These are phyloP conservation scores for Benthosema pterotum DNA, from an alignment of 2,797 vertebrate genomes.

Conservation along the genomic window DNA sequence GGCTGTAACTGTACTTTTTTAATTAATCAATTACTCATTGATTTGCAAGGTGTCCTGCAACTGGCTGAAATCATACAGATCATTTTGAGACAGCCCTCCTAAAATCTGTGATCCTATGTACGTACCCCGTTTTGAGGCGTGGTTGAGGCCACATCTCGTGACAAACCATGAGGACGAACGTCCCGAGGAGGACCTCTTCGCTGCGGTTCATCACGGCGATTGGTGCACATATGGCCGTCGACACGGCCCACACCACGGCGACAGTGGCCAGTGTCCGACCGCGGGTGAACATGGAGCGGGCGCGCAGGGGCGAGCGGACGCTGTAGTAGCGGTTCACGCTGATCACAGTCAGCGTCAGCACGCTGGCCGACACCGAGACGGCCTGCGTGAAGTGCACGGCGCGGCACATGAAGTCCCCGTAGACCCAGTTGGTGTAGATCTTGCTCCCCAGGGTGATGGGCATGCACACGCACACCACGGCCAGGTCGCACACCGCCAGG, in stretches of 20 bases:
- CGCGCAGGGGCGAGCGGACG: constrained; percentile 86
- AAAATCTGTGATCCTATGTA: constrained; percentile 13
- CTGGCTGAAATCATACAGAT: too few species aligned
- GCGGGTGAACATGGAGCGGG: constrained; percentile 89
- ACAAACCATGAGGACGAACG: constrained; percentile 86
- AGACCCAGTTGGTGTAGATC: constrained; percentile 92
- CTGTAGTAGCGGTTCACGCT: constrained; percentile 92
- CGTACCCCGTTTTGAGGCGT: constrained; percentile 87
- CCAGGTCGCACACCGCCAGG: constrained; percentile 90
- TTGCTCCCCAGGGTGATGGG: constrained; percentile 88
- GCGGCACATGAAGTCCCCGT: constrained; percentile 89
- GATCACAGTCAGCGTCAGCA: constrained; percentile 90
- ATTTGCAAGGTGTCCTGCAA: too few species aligned
- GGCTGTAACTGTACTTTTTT: too few species aligned
- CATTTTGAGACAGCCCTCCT: background rate
- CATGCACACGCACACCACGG: constrained; percentile 94
- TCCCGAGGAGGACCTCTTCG: constrained; percentile 83
- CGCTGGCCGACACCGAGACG: constrained; percentile 88
- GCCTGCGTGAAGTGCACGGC: constrained; percentile 92
- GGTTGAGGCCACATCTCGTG: constrained; percentile 90
- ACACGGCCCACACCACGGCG: constrained; percentile 85
- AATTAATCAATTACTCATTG: too few species aligned
- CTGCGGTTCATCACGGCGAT: constrained; percentile 89
- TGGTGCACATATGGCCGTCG: constrained; percentile 87
- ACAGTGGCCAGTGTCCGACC: constrained; percentile 84